Evolutionary conservation across 2,888 invertebrate species (phyloP).

Genomic region (Dorcus hopei): DNA sequence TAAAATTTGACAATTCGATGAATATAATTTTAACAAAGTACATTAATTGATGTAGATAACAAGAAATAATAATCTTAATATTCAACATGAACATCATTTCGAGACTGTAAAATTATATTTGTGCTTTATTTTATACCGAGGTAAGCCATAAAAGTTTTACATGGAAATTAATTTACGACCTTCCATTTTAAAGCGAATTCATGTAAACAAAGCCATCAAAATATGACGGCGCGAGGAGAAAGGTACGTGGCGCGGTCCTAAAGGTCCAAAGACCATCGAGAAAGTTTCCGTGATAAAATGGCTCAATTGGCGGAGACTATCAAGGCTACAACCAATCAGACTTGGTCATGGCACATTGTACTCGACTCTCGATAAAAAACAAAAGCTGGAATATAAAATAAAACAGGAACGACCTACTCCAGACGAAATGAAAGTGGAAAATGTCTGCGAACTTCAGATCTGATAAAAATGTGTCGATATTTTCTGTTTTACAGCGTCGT

Average conservation of each 20-base stretch:
- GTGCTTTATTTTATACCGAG: no score
- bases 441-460: constrained; percentile 26
- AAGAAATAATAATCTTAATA: no score
- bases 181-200: neutral
- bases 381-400: constrained; percentile 28
- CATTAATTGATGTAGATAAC: no score
- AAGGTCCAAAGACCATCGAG: constrained; percentile 21
- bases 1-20: no score
- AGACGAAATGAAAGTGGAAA: constrained; percentile 25
- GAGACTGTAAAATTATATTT: no score
- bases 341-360: constrained; percentile 18
- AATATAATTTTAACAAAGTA: no score
- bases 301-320: constrained; percentile 25
- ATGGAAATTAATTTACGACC: no score
- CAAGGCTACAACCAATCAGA: constrained; percentile 25
- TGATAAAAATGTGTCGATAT: constrained; percentile 27
- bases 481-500: constrained; percentile 25
- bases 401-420: constrained; percentile 23
- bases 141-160: no score
- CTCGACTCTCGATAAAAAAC: constrained; percentile 24
- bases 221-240: constrained; percentile 11
- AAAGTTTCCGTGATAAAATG: constrained; percentile 25
- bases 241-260: constrained; percentile 13
- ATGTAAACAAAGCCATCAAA: constrained; percentile 6
- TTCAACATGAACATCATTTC: no score